Evolutionary conservation across 2,113 vertebrate species (phyloP).

Genomic region (Sapajus apella): DNA sequence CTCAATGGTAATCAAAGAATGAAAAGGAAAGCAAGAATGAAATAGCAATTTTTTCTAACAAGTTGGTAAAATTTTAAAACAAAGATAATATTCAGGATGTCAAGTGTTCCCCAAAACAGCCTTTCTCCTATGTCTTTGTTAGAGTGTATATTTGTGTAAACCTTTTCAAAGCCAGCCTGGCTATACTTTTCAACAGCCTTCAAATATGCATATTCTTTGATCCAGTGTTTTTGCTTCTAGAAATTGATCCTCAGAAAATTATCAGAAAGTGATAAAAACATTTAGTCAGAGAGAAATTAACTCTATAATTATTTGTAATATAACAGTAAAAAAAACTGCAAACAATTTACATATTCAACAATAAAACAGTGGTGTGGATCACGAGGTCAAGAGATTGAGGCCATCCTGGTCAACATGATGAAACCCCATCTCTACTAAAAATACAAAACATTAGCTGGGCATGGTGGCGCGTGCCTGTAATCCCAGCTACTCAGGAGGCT

Average conservation of each 20-base stretch:
- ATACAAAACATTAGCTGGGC: too few species aligned
- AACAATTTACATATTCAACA: background rate
- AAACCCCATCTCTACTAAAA: too few species aligned
- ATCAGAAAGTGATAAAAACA: background rate
- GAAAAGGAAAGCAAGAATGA: background rate
- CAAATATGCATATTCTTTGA: background rate
- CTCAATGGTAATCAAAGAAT: constrained; percentile 26
- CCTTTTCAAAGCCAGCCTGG: background rate
- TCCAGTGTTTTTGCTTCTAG: background rate
- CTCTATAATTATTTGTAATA: constrained; percentile 20
- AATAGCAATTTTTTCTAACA: background rate
- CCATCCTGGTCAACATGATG: too few species aligned
- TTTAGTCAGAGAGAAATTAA: background rate
- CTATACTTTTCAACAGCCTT: background rate
- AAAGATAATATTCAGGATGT: background rate
- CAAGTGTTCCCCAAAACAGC: background rate
- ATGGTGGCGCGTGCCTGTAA: too few species aligned
- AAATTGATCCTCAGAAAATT: background rate
- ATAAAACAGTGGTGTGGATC: background rate
- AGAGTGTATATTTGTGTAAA: background rate
- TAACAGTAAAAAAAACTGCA: background rate
- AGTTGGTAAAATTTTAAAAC: background rate
- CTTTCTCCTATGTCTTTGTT: background rate
- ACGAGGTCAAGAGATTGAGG: too few species aligned
- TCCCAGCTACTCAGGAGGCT: too few species aligned